Conservation (phyloP, 53 echinoderm and acorn worm genomes). For the Stichopus horrens region DNA sequence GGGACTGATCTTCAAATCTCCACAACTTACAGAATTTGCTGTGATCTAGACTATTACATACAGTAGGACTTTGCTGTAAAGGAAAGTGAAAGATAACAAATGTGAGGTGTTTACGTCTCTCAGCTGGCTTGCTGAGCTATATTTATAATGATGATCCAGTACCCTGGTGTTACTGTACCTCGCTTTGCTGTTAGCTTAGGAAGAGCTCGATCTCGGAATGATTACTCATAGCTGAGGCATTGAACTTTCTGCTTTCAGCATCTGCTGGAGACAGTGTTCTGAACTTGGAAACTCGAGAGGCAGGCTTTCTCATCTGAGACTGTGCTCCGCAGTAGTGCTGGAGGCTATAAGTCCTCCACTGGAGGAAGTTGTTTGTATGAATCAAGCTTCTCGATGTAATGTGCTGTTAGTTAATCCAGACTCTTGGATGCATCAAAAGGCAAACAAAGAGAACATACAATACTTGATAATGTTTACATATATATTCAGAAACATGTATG, state of each 20-base stretch:
- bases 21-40: too few relatives aligned
- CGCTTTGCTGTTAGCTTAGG: background rate
- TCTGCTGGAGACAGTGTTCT: conserved; percentile 15
- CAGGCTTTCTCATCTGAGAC: conserved; percentile 8
- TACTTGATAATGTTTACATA: background rate
- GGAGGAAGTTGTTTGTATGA: background rate
- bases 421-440: background rate
- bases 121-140: too few relatives aligned
- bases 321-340: background rate
- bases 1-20: too few relatives aligned
- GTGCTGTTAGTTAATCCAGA: background rate
- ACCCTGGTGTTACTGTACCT: background rate
- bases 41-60: too few relatives aligned
- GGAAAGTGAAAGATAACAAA: too few relatives aligned
- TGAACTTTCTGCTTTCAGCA: conserved; percentile 21
- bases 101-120: too few relatives aligned
- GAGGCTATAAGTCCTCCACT: conserved; percentile 7
- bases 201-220: background rate
- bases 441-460: background rate
- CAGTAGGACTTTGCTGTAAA: too few relatives aligned
- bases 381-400: background rate
- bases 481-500: conserved; percentile 2
- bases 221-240: conserved; percentile 9
- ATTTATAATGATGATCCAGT: too few relatives aligned
- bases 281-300: conserved; percentile 16